These are phyloP conservation scores for Onthophagus sagittarius DNA, from an alignment of 2,888 invertebrate genomes.

Conservation along the genomic window DNA sequence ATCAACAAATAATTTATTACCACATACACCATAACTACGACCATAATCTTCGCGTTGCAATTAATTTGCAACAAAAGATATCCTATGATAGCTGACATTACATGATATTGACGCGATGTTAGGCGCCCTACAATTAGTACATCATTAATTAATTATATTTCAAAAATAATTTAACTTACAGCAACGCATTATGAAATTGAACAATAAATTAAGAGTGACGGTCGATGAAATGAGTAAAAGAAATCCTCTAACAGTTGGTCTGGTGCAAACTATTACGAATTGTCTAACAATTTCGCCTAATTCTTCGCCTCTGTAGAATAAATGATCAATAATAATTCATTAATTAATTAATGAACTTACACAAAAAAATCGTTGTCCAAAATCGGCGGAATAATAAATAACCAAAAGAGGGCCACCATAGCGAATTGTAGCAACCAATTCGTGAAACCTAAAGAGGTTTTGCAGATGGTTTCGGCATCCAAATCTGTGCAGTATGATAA, in stretches of 20 bases:
- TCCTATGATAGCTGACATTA: conserved; percentile 2
- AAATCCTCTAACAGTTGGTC: conserved; percentile 26
- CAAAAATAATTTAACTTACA: conserved; percentile 18
- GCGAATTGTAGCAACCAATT: neutral
- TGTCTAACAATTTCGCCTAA: neutral
- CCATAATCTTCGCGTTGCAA: neutral
- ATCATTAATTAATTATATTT: neutral
- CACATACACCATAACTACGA: neutral
- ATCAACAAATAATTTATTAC: neutral
- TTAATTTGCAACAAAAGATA: neutral
- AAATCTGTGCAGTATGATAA: too few relatives aligned
- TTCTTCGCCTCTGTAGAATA: neutral
- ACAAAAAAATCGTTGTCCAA: neutral
- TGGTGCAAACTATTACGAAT: conserved; percentile 26
- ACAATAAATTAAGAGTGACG: conserved; percentile 27
- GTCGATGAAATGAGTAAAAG: conserved; percentile 24
- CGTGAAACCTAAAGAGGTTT: neutral
- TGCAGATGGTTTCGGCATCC: too few relatives aligned
- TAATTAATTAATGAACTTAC: neutral
- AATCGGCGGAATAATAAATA: neutral
- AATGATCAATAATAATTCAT: too few relatives aligned
- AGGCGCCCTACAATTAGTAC: conserved; percentile 1
- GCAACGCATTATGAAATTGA: conserved; percentile 25
- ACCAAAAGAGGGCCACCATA: neutral
- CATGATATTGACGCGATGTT: neutral